Evolutionary conservation across 2,113 vertebrate species (phyloP), one percentile per base, ranked within the genome.

Genomic region (Eleginops maclovinus): DNA sequence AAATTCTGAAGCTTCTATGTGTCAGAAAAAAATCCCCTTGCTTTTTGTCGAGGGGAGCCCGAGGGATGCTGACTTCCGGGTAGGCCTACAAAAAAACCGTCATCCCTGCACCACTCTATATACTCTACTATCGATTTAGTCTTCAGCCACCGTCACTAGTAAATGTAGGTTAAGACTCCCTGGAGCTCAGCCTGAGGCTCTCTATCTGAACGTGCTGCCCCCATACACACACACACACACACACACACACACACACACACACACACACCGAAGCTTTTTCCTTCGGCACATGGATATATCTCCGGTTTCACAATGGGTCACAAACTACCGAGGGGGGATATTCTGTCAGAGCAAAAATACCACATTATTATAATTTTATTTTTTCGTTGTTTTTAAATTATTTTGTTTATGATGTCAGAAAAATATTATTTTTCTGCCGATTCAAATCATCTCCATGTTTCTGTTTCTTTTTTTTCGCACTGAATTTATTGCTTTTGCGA

Each of bases 181-280:
- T 64, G 15, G 90, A 90, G 87, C 91, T 91, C 87, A 89, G 88
- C 88, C 74, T 89, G 89, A 86, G 89, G 90, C 90, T 82, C 72
- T 36, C 31, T n/a, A n/a, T n/a, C n/a, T 36, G 31, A 36, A 36
- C 31, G 31, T 36, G 6, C 31, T 77, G 63, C 16, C 62, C 47
- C 73, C 54, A 61, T 53, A 60, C 60, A 60, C 31, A 55, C 75
- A 68, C 67, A 53, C 60, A 51, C 62, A 46, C 70, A 12, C 76
- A 28, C 81, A 69, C 79, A 36, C 46, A 31, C 63, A 31, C 54
- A 62, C 58, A 16, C 73, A 26, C 12, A 51, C 60, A 75, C 59
- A 43, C 70, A 62, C 65, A 69, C 60, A 28, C 75, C 43, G 63
- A 3, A n/a, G 31, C 31, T 8, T 36, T 36, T 71, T 56, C 78